Base-by-base conservation (phyloP, 2,888 invertebrate species). In the Chloroclysta siterata region DNA sequence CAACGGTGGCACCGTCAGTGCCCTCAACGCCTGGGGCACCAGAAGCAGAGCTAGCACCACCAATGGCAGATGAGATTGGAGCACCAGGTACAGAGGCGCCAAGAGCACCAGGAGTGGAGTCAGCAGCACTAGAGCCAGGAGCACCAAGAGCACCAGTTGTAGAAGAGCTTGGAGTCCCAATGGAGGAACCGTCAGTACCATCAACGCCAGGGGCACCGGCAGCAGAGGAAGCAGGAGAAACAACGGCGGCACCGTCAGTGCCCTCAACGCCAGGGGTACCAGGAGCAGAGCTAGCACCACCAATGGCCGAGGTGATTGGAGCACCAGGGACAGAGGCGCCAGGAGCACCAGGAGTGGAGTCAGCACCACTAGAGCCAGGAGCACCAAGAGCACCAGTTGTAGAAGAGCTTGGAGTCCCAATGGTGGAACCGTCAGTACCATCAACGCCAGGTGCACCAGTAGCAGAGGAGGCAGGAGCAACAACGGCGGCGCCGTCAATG, bases 181-280 rank as follows among this genome's bases (percentile, higher is more conserved):
- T 17, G 15, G 33, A 6, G 13, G 48, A 54, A 28, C 36, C 10
- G 5, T 5, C 58, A 58, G 48, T 10, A 7, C 41, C 53, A 17
- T 15, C 11, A 39, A 29, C 52, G 7, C 3, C 50, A 8, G 29
- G 29, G 2, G 33, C 14, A 33, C 0, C 2, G n/a, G 29, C 10
- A 6, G 8, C 29, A 33, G 29, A 8, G 6, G 22, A 10, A 3
- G 13, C 56, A 51, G 51, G 17, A 8, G 53, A 33, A 28, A 50
- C 10, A 39, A 65, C 13, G 0, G n/a, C 57, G 41, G 58, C 39
- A 29, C 47, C 22, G 47, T 36, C 44, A 53, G 15, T 42, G 48
- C 48, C 41, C 50, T 15, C 44, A 47, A 36, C 36, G 5, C 54
- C 65, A 29, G 58, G 14, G 17, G 48, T n/a, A 48, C 28, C 48